Evolutionary conservation across 2,113 vertebrate species (phyloP), one percentile per base, ranked within the genome.

Genomic region (Hemichromis elongatus): DNA sequence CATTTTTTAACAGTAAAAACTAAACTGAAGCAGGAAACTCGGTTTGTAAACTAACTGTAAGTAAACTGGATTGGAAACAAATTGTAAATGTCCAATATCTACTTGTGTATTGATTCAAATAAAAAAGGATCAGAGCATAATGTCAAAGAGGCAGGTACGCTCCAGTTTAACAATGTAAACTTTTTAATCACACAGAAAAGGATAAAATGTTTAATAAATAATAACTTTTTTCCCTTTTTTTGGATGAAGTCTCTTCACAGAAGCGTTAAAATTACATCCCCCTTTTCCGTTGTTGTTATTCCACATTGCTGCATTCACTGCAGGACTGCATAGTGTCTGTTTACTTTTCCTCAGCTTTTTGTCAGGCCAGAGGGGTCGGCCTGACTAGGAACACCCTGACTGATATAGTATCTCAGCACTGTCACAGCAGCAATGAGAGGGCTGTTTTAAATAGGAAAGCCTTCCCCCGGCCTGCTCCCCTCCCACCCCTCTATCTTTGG

Each of bases 361-460:
- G 80, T 92, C 24, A 55, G 78, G 52, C 79, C 75, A 80, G 61
- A 85, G 77, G 77, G 53, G 79, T 50, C 79, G 37, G 37, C 52
- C 79, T 66, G 59, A 66, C 56, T 77, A 90, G 79, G 82, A 90
- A 89, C 86, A 88, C 80, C 83, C 83, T 77, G 70, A 84, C 89
- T 86, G 86, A 89, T 89, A 89, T 66, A 88, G 59, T 92, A 90
- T 91, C 89, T 50, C 84, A 79, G 81, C 68, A 56, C 78, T 89
- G 93, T 90, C 86, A 84, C 87, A 90, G 85, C 30, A 56, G 53
- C 56, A 9, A 78, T 85, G 90, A 92, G 85, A 85, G 82, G 77
- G 85, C 84, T 75, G 81, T 94, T 96, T 94, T 95, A 95, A 95
- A 95, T 95, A 94, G 95, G 89, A 90, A 77, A 82, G 80, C 79